Percentiles rank a stretch among this genome's conserved stretches.
These are phyloP conservation scores for Ptilonorhynchus violaceus DNA, from an alignment of 2,113 vertebrate species.

Conservation along the genomic window DNA sequence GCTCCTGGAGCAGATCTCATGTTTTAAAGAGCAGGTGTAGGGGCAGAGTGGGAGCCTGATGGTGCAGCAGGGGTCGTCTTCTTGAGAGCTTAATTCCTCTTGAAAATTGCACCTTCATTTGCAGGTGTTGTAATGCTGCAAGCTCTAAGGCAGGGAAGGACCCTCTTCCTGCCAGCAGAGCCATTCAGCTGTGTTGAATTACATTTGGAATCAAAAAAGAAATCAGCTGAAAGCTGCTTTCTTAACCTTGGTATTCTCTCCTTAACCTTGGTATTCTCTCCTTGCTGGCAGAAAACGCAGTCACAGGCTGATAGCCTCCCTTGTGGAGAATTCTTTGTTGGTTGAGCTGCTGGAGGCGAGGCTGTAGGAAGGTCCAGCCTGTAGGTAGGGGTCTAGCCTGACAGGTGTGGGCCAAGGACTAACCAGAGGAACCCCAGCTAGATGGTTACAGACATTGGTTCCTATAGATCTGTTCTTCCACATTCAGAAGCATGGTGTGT, in stretches of 20 bases:
- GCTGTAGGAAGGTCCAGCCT: background rate
- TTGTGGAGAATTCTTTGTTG: background rate
- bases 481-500: background rate
- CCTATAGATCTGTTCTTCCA: background rate
- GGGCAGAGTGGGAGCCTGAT: background rate
- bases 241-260: background rate
- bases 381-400: background rate
- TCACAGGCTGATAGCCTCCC: background rate
- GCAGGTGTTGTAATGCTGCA: background rate
- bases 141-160: background rate
- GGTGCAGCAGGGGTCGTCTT: background rate
- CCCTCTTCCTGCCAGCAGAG: background rate
- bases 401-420: background rate
- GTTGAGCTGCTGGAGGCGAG: accelerated
- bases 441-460: background rate
- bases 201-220: background rate
- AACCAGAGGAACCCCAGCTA: background rate
- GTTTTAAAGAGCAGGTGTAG: background rate
- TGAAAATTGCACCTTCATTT: background rate
- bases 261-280: background rate
- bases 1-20: background rate
- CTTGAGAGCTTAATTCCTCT: background rate
- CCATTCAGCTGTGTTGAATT: background rate
- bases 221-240: background rate
- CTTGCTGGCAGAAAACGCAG: background rate